Evolutionary conservation across 2,113 vertebrate genomes (phyloP).

Genomic region (Triplophysa tibetana): DNA sequence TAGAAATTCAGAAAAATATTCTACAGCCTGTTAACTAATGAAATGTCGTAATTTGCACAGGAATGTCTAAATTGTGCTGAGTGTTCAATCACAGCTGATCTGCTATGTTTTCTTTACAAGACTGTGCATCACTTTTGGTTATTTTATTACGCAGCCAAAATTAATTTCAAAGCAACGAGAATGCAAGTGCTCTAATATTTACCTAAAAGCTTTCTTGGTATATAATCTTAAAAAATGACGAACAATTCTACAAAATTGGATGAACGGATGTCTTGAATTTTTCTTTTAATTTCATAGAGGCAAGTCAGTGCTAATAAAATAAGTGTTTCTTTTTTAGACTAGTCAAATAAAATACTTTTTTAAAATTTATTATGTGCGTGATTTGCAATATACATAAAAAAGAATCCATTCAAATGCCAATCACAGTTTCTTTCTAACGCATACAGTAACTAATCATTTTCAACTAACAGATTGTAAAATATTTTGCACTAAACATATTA

Average conservation of each 20-base stretch:
- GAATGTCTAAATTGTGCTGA: not conserved
- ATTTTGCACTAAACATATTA: not conserved
- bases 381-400: not conserved
- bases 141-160: not conserved
- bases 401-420: not conserved
- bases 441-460: not conserved
- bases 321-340: not conserved
- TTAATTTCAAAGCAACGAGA: slow-evolving; percentile 11
- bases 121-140: slow-evolving; percentile 2
- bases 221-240: not conserved
- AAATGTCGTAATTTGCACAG: not conserved
- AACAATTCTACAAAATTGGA: not conserved
- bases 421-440: not conserved
- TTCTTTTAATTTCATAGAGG: not conserved
- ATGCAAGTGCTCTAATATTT: slow-evolving; percentile 1
- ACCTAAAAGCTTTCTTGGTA: not conserved
- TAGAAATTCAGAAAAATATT: not conserved
- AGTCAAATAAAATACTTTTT: not conserved
- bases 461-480: not conserved
- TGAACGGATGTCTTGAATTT: not conserved
- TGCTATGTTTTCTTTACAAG: not conserved
- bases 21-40: not conserved
- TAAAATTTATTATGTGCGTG: not conserved
- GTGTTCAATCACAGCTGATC: not conserved
- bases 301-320: not conserved